A percentile compares a stretch with the other conserved stretches of the same genome.
Evolutionary conservation across 2,797 vertebrate genomes (phyloP).

Genomic region (Phrynocephalus forsythii): DNA sequence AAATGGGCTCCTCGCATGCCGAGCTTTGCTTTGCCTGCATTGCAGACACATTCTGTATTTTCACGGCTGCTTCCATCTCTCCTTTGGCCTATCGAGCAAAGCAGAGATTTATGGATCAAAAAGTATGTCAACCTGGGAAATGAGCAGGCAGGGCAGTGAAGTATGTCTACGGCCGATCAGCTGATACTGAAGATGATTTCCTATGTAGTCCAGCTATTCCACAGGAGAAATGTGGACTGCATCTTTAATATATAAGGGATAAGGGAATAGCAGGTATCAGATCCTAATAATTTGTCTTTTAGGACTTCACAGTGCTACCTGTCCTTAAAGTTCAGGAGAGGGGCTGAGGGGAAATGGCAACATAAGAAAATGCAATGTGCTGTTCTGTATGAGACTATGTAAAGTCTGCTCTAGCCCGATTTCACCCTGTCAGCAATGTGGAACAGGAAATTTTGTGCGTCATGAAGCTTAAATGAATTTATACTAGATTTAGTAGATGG

Average conservation of each 20-base stretch:
- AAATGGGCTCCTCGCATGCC: not conserved
- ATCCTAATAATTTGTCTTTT: not conserved
- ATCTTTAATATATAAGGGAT: not conserved
- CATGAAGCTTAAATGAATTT: not conserved
- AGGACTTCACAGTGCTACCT: not conserved
- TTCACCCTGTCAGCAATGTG: fast-evolving
- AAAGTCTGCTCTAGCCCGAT: not conserved
- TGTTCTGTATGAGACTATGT: fast-evolving
- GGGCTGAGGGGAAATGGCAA: not conserved
- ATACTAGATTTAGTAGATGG: not conserved
- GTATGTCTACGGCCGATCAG: not conserved
- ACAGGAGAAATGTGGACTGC: not conserved
- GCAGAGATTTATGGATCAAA: slow-evolving; percentile 20
- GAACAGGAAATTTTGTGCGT: not conserved
- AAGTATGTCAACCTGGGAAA: slow-evolving; percentile 26
- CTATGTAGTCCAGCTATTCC: not conserved
- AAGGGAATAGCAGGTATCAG: slow-evolving; percentile 10
- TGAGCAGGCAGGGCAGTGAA: not conserved
- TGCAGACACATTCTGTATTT: not conserved
- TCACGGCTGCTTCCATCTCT: not conserved
- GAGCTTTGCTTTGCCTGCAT: not conserved
- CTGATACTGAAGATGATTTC: slow-evolving; percentile 31
- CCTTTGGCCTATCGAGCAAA: slow-evolving; percentile 1
- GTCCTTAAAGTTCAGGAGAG: not conserved
- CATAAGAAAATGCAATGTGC: not conserved